These are phyloP conservation scores for Microcebus griseorufus DNA, from an alignment of 2,113 vertebrate species.

Conservation along the genomic window DNA sequence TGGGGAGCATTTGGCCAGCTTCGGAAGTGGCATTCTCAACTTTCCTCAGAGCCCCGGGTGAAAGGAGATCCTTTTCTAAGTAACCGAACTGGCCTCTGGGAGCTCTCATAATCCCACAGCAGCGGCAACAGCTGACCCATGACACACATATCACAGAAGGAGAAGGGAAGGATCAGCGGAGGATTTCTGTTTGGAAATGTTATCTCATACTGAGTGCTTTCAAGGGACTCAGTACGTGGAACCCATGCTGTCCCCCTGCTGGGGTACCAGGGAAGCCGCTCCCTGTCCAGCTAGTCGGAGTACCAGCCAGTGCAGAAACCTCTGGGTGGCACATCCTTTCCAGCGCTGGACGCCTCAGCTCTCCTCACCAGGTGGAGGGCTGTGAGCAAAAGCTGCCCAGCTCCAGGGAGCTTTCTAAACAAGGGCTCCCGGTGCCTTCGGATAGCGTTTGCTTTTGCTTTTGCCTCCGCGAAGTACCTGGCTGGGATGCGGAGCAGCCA, in stretches of 20 bases:
- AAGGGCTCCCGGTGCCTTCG: neutral
- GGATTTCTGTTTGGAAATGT: conserved; percentile 81
- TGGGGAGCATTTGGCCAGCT: neutral
- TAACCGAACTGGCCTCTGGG: conserved; percentile 55
- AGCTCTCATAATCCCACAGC: conserved; percentile 59
- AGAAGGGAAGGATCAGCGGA: conserved; percentile 61
- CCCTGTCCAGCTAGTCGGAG: neutral
- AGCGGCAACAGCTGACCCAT: conserved; percentile 66
- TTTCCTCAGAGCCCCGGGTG: neutral
- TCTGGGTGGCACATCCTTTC: neutral
- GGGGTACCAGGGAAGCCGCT: conserved; percentile 3
- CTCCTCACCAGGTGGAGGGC: neutral
- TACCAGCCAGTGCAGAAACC: neutral
- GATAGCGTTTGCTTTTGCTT: neutral
- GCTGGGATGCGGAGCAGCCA: neutral
- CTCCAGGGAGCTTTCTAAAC: neutral
- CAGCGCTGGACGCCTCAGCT: neutral
- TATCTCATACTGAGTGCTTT: conserved; percentile 65
- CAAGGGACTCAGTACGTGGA: conserved; percentile 59
- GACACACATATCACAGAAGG: conserved; percentile 66
- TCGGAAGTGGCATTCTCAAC: conserved; percentile 43
- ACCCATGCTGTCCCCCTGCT: neutral
- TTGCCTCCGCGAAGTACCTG: neutral
- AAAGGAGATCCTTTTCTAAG: conserved; percentile 53
- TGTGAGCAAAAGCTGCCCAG: neutral